These are phyloP conservation scores for Drosophila kanekoi DNA, from an alignment of 2,888 invertebrate genomes.

Conservation along the genomic window DNA sequence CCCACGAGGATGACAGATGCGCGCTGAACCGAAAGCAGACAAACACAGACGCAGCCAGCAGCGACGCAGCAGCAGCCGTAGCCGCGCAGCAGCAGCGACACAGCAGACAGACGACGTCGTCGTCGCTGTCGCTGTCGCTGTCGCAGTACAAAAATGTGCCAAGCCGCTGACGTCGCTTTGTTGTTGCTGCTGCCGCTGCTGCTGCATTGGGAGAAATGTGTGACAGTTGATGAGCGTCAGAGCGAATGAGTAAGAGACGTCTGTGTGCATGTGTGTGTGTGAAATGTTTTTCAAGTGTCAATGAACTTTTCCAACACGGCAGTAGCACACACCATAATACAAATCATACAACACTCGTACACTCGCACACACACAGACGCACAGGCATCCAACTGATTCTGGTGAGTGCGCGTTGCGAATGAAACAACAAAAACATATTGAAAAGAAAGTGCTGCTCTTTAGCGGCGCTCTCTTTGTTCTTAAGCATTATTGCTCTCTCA, in stretches of 20 bases:
- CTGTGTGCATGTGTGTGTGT: constrained; percentile 47
- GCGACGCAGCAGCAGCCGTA: constrained; percentile 22
- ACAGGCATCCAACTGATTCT: constrained; percentile 43
- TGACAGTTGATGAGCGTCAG: constrained; percentile 82
- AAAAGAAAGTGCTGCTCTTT: constrained; percentile 67
- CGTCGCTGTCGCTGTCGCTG: constrained; percentile 14
- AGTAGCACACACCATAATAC: constrained; percentile 70
- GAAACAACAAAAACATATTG: constrained; percentile 69
- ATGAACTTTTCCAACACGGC: constrained; percentile 84
- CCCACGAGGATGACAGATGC: constrained; percentile 79
- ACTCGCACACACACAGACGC: constrained; percentile 37
- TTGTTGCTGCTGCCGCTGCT: constrained; percentile 31
- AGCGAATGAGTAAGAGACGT: constrained; percentile 66
- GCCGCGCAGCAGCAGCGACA: constrained; percentile 5
- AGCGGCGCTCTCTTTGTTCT: constrained; percentile 46
- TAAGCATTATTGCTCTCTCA: background rate
- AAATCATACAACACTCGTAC: constrained; percentile 56
- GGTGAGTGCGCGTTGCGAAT: constrained; percentile 50
- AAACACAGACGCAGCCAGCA: constrained; percentile 56
- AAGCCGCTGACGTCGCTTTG: constrained; percentile 62
- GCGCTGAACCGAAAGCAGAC: constrained; percentile 76
- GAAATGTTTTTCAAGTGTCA: constrained; percentile 84
- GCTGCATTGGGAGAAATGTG: constrained; percentile 78
- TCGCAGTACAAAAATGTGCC: constrained; percentile 69
- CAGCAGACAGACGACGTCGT: constrained; percentile 17